Evolutionary conservation across 1,140 invertebrate species (phyloP).

Genomic region (Cardiocondyla obscurior): DNA sequence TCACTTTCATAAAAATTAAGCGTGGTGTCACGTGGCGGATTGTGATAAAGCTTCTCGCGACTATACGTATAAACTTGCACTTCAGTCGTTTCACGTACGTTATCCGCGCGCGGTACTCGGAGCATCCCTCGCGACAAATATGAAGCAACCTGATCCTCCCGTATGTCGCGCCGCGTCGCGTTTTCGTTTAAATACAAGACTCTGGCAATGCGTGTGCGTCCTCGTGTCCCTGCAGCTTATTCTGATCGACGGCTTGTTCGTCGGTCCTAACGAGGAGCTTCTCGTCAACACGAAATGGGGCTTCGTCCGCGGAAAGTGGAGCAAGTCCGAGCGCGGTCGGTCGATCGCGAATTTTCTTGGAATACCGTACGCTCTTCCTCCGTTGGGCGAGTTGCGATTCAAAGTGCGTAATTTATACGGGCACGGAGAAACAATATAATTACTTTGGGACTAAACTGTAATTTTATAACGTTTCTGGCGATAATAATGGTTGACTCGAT

Average conservation of each 20-base stretch:
- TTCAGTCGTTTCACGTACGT: not conserved
- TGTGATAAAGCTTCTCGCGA: not conserved
- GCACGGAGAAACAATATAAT: too few relatives aligned
- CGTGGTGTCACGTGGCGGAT: not conserved
- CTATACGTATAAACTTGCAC: not conserved
- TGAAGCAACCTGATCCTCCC: not conserved
- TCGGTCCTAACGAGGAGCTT: not conserved
- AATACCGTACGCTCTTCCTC: slow-evolving; percentile 78
- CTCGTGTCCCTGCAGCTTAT: not conserved
- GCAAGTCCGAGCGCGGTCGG: slow-evolving; percentile 36
- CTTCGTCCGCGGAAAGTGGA: slow-evolving; percentile 71
- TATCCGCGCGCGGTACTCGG: not conserved
- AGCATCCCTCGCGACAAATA: not conserved
- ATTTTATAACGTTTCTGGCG: too few relatives aligned
- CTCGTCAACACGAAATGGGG: slow-evolving; percentile 73
- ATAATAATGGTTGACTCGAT: too few relatives aligned
- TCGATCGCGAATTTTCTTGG: slow-evolving; percentile 75
- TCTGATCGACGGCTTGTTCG: not conserved
- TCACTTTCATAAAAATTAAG: not conserved
- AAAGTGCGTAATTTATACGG: slow-evolving; percentile 65
- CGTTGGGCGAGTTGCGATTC: slow-evolving; percentile 74
- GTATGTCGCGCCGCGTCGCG: not conserved
- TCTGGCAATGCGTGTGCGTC: not conserved
- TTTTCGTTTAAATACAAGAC: not conserved
- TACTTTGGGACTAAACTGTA: too few relatives aligned